Base-by-base conservation (phyloP, 1,140 invertebrate genomes). In the Drosophila rhopaloa region DNA sequence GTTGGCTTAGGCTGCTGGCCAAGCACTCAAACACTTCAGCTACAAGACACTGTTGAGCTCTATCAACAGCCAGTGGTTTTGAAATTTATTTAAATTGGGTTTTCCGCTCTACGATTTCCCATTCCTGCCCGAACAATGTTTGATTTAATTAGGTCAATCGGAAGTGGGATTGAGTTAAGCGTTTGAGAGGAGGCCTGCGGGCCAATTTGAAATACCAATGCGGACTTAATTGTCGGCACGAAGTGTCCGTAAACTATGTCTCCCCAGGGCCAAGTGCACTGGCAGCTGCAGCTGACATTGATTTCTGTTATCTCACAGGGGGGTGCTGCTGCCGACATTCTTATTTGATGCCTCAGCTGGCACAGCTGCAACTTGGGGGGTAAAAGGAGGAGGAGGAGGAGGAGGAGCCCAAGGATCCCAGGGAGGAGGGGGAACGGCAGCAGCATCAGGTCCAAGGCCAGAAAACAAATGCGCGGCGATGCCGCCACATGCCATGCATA, bases 401-500 rank as follows among this genome's bases (percentile, higher is more conserved):
- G 29, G 16, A 13, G 13, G 14, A 62, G 55, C n/a, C 8, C n/a
- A 43, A 14, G 41, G 19, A 35, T 16, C 32, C 24, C 24, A 24
- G 14, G 29, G 43, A 27, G 19, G 13, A 40, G 35, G 32, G 13
- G 29, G 8, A 38, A 32, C 71, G n/a, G 48, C 43, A 77, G 60
- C 9, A 46, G 82, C 51, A 19, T 19, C 19, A 76, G 73, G 66
- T 11, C 76, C 77, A 79, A 83, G 83, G 79, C 75, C 84, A 74
- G 55, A 78, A 51, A 24, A 37, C 43, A 46, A 61, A 43, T 58
- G 41, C 29, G n/a, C 38, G 38, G 38, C 60, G 14, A 16, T 46
- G 41, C 40, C 40, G 46, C 84, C 83, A 58, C 83, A 83, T 80
- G 84, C 74, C 80, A 44, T 84, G 84, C 76, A 88, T 88, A 88